Conservation (phyloP, 2,888 invertebrate species). For the Urechis unicinctus region DNA sequence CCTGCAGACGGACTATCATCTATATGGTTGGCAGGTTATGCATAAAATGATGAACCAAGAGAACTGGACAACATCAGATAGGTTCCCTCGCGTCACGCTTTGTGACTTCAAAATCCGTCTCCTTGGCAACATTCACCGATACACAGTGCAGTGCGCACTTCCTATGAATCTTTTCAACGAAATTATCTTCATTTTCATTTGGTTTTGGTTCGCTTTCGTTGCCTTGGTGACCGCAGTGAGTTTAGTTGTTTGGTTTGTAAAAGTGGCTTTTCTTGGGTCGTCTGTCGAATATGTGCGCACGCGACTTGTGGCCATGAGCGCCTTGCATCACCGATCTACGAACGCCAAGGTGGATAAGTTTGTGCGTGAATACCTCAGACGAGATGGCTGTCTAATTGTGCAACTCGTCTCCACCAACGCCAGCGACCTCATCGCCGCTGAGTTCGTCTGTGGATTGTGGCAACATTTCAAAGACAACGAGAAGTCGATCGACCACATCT, state of each 20-base stretch:
- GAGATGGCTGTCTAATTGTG: constrained; percentile 13
- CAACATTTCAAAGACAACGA: constrained; percentile 5
- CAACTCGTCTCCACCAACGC: constrained; percentile 12
- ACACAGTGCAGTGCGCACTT: constrained; percentile 34
- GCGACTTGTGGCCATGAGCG: constrained; percentile 3
- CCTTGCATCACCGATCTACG: too few relatives aligned
- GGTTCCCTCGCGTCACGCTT: constrained; percentile 13
- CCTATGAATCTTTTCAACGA: constrained; percentile 19
- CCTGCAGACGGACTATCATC: too few relatives aligned
- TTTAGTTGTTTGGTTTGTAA: constrained; percentile 33
- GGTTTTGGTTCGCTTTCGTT: constrained; percentile 38
- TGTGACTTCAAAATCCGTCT: constrained; percentile 14
- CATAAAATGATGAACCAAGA: constrained; percentile 2
- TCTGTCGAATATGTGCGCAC: constrained; percentile 1
- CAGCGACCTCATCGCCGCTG: constrained; percentile 13
- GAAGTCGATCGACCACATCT: too few relatives aligned
- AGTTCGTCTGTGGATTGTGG: constrained; percentile 12
- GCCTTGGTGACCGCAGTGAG: constrained; percentile 31
- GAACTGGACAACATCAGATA: constrained; percentile 12
- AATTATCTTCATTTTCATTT: constrained; percentile 20
- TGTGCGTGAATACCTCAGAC: constrained; percentile 7
- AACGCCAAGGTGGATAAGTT: constrained; percentile 7
- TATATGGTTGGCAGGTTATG: constrained; percentile 9
- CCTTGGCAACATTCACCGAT: constrained; percentile 35
- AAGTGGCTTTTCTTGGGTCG: not conserved